Evolutionary conservation across 1,140 invertebrate species (phyloP), one percentile per base, ranked within the genome.

Genomic region (Aphaenogaster rudis): DNA sequence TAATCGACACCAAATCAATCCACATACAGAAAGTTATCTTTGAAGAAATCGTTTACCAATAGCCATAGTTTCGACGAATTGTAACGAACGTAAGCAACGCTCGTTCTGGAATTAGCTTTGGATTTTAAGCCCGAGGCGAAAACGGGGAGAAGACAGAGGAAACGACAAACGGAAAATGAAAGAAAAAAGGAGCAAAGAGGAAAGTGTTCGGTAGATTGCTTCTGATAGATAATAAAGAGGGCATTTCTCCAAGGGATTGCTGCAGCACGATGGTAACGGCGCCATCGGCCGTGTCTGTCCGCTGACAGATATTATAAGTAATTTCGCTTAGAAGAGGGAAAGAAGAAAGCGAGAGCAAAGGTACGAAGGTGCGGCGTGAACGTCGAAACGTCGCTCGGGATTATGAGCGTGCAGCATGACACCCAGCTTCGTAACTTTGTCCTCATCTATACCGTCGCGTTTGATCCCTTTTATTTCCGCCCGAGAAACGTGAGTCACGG

Each of bases 191-290:
- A 88, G 50, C 17, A 72, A 84, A 74, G 63, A 67, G 88, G 84
- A 79, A 86, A 76, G 89, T 77, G 91, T 78, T 80, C 78, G 54
- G 84, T 91, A 90, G 88, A 93, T 93, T 93, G 90, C 86, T 91
- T 92, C 88, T 90, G 91, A 93, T 93, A 92, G 93, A 94, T 93
- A 94, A 93, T 93, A 93, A 93, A 93, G 88, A 90, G 88, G 79
- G 72, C 88, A 92, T 93, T 93, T 92, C 91, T 92, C 88, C 82
- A 85, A 88, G 92, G 90, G 86, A 92, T 91, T 87, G 87, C 78
- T 87, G 86, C 74, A 84, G 87, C 67, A 79, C 63, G 77, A 89
- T 72, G 59, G 89, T 88, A 86, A 87, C 81, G 66, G 48, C 72
- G 63, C 86, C 81, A 84, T 63, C 85, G 57, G 63, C 67, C 82